These are phyloP conservation scores for Calliphora vomitoria DNA, from an alignment of 2,888 invertebrate genomes.

Conservation along the genomic window DNA sequence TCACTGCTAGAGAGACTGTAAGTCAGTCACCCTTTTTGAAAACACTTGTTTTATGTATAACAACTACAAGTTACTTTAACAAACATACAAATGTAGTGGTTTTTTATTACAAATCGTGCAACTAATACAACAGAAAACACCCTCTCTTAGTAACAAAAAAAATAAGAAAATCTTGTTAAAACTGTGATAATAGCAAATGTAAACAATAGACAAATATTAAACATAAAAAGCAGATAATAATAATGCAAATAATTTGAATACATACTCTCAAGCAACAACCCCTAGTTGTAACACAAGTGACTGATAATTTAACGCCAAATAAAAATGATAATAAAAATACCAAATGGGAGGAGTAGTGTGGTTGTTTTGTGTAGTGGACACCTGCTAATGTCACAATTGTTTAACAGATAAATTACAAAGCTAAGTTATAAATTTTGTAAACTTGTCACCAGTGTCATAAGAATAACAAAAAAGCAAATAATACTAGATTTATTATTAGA, in stretches of 20 bases:
- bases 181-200: constrained; percentile 67
- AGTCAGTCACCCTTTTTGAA: constrained; percentile 41
- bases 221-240: constrained; percentile 58
- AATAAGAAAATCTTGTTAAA: constrained; percentile 56
- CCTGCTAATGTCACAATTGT: constrained; percentile 66
- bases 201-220: constrained; percentile 70
- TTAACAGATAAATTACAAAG: constrained; percentile 59
- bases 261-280: constrained; percentile 39
- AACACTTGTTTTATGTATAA: constrained; percentile 3
- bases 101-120: constrained; percentile 56
- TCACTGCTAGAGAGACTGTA: constrained; percentile 26
- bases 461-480: constrained; percentile 4
- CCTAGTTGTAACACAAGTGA: constrained; percentile 1
- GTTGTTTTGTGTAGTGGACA: constrained; percentile 51
- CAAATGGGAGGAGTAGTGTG: constrained; percentile 44
- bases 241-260: constrained; percentile 68
- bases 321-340: constrained; percentile 9
- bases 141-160: constrained; percentile 38
- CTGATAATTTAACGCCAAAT: constrained; percentile 65
- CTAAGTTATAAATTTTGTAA: constrained; percentile 51
- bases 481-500: constrained; percentile 8
- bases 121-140: constrained; percentile 4
- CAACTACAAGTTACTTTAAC: constrained; percentile 8
- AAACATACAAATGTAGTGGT: constrained; percentile 34
- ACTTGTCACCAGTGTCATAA: constrained; percentile 10